phyloP scores from a whole-genome alignment of 2,888 invertebrate species.

The Heterodera filipjevi region DNA sequence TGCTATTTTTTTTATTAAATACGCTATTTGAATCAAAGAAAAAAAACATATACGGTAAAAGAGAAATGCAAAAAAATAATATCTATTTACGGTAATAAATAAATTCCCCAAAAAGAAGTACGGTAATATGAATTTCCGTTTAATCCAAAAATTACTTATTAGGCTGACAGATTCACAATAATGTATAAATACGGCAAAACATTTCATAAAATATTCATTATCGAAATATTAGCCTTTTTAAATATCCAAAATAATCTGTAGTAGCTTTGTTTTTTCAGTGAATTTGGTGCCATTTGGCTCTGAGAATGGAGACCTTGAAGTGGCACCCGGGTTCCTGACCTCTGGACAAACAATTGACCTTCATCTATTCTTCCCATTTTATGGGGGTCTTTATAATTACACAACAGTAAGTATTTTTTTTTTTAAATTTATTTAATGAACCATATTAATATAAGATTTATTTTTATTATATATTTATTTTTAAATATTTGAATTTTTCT shows the following conservation, averaged over 20 bases:
- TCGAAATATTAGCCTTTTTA: background rate
- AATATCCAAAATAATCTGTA: too few species aligned
- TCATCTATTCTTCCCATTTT: conserved; percentile 63
- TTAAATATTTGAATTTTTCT: background rate
- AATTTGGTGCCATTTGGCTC: conserved; percentile 63
- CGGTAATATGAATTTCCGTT: too few species aligned
- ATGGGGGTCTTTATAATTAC: conserved; percentile 63
- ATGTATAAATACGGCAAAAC: background rate
- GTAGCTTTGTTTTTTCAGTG: too few species aligned
- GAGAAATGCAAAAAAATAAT: too few species aligned
- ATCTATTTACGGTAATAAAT: too few species aligned
- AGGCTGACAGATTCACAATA: too few species aligned
- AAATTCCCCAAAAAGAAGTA: too few species aligned
- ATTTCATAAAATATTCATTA: background rate
- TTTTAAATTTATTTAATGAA: too few species aligned
- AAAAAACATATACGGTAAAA: too few species aligned
- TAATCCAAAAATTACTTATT: too few species aligned
- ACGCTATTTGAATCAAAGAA: too few species aligned
- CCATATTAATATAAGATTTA: background rate
- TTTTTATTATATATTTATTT: background rate
- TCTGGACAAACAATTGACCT: conserved; percentile 64
- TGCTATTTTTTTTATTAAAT: too few species aligned
- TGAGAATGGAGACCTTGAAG: conserved; percentile 61
- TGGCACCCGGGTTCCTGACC: conserved; percentile 60
- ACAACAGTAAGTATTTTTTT: conserved; percentile 56